These are phyloP conservation scores for Cydia pomonella DNA, from an alignment of 1,140 invertebrate genomes.

Conservation along the genomic window DNA sequence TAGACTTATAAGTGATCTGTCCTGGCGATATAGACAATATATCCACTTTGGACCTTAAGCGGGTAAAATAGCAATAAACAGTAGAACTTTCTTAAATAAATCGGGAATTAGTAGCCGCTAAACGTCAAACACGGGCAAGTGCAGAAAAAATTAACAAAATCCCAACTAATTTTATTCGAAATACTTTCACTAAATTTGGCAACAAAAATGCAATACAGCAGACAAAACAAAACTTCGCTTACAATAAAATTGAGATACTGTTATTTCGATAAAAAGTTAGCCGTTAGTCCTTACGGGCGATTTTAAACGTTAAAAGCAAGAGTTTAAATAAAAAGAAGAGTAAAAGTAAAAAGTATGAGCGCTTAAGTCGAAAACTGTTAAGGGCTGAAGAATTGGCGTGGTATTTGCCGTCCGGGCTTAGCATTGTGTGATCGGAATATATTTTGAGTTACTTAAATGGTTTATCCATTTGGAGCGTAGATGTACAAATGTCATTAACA, in stretches of 20 bases:
- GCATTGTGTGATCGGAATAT: slow-evolving; percentile 22
- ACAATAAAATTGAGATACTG: slow-evolving; percentile 71
- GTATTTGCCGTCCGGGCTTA: slow-evolving; percentile 15
- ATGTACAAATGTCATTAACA: background rate
- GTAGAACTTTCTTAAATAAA: background rate
- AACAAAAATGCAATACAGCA: slow-evolving; percentile 41
- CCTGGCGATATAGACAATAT: no score
- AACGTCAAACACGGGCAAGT: slow-evolving; percentile 1
- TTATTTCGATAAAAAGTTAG: slow-evolving; percentile 60
- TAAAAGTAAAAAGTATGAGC: slow-evolving; percentile 24
- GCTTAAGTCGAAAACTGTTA: slow-evolving; percentile 27
- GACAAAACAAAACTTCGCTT: slow-evolving; percentile 59
- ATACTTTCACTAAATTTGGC: slow-evolving; percentile 27
- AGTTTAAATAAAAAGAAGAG: slow-evolving; percentile 11
- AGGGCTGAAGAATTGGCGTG: slow-evolving; percentile 32
- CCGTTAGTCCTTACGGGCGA: slow-evolving; percentile 55
- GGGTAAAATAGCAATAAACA: background rate
- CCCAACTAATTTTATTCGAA: slow-evolving; percentile 25
- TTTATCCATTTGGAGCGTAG: background rate
- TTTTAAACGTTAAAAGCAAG: slow-evolving; percentile 32
- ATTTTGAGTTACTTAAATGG: background rate
- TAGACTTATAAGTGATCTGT: no score
- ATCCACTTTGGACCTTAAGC: background rate
- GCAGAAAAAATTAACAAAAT: slow-evolving; percentile 6
- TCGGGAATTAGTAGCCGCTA: background rate